Evolutionary conservation across 2,797 vertebrate species (phyloP).

Genomic region (Ptychobarbus kaznakovi): DNA sequence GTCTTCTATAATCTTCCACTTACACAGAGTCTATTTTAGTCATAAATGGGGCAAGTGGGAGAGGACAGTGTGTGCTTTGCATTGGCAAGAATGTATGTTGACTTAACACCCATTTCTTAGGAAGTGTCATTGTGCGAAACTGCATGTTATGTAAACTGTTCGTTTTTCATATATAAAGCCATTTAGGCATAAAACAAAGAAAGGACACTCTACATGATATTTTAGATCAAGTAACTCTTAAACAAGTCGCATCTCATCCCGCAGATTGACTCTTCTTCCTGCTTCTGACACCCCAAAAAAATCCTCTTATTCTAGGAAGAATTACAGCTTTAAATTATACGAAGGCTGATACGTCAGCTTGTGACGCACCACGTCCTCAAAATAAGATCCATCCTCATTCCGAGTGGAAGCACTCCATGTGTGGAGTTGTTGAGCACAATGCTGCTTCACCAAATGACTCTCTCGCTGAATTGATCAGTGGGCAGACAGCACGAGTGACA

Average conservation of each 20-base stretch:
- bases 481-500: constrained; percentile 49
- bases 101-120: constrained; percentile 16
- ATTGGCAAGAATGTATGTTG: constrained; percentile 28
- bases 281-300: constrained; percentile 16
- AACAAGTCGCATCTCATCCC: constrained; percentile 6
- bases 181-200: constrained; percentile 20
- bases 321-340: constrained; percentile 29
- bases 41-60: constrained; percentile 40
- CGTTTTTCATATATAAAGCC: not conserved
- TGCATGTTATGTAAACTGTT: constrained; percentile 17
- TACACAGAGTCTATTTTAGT: constrained; percentile 48
- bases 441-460: not conserved
- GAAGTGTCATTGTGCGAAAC: constrained; percentile 1
- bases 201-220: not conserved
- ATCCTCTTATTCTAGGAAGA: constrained; percentile 17
- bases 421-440: constrained; percentile 18
- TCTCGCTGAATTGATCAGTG: constrained; percentile 59
- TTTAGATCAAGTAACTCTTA: constrained; percentile 4
- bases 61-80: constrained; percentile 14
- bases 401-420: not conserved
- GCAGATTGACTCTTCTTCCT: constrained; percentile 9
- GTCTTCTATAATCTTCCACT: constrained; percentile 39
- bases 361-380: constrained; percentile 20
- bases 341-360: constrained; percentile 33
- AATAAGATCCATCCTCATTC: constrained; percentile 54